These are phyloP conservation scores for Phataginus tricuspis DNA, from an alignment of 2,797 vertebrate species.

Conservation along the genomic window DNA sequence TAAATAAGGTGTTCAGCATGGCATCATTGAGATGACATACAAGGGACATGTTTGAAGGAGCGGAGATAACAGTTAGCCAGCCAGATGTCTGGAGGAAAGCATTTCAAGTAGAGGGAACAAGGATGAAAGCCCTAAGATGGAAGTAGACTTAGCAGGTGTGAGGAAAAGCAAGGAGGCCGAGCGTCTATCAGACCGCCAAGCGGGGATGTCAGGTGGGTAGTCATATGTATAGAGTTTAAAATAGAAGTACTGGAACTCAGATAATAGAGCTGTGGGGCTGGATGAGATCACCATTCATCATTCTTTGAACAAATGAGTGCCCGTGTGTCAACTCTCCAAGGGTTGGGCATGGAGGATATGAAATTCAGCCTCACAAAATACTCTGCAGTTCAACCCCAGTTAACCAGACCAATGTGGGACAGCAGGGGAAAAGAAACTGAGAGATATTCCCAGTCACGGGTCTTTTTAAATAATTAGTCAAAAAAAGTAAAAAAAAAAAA, in stretches of 20 bases:
- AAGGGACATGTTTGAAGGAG: not conserved
- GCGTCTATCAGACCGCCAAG: rapidly evolving
- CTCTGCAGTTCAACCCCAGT: not conserved
- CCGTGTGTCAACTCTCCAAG: not conserved
- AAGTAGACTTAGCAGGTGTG: rapidly evolving
- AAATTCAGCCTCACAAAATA: not conserved
- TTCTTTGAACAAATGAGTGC: not conserved
- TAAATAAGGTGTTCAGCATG: too few relatives aligned
- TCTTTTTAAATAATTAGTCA: not conserved
- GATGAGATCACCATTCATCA: not conserved
- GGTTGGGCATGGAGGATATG: not conserved
- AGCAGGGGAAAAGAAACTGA: not conserved
- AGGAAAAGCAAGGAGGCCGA: not conserved
- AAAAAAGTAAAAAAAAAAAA: not conserved
- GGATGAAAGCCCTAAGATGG: not conserved
- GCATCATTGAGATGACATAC: not conserved
- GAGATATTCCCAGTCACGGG: not conserved
- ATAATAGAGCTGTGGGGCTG: not conserved
- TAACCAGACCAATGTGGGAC: not conserved
- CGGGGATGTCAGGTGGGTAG: not conserved
- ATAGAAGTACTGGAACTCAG: not conserved
- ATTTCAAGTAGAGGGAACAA: not conserved
- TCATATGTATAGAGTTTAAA: not conserved
- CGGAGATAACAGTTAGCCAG: not conserved
- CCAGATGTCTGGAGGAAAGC: not conserved